Evolutionary conservation across 2,888 invertebrate species (phyloP).

Genomic region (Rhagonycha lutea): DNA sequence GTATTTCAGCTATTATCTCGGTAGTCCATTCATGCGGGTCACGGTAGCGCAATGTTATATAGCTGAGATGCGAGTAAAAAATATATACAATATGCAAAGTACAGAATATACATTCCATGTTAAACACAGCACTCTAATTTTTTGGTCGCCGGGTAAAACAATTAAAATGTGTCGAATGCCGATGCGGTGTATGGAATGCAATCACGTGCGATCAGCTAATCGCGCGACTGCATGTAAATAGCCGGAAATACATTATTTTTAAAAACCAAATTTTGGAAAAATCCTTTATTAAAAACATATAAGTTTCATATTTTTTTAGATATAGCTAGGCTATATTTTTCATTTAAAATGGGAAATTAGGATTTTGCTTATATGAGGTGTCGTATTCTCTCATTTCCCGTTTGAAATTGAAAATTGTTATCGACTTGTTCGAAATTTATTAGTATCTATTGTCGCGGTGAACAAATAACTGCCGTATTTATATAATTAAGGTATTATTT

Average conservation of each 20-base stretch:
- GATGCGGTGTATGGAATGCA: too few relatives aligned
- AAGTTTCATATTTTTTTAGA: background rate
- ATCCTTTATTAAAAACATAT: background rate
- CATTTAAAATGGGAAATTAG: background rate
- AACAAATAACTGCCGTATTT: background rate
- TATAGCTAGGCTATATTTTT: background rate
- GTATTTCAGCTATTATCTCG: too few relatives aligned
- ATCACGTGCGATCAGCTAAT: too few relatives aligned
- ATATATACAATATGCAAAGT: too few relatives aligned
- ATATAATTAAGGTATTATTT: background rate
- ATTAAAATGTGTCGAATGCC: too few relatives aligned
- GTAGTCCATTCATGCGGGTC: too few relatives aligned
- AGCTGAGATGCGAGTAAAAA: too few relatives aligned
- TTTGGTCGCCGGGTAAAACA: too few relatives aligned
- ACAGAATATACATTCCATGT: too few relatives aligned
- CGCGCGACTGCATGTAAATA: too few relatives aligned
- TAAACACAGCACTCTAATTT: too few relatives aligned
- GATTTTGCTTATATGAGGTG: background rate
- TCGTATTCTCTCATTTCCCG: background rate
- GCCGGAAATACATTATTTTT: background rate
- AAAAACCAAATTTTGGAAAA: background rate
- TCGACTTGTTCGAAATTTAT: background rate
- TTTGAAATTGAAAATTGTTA: background rate
- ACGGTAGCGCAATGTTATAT: too few relatives aligned
- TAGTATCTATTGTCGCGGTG: background rate